Evolutionary conservation across 2,113 vertebrate genomes (phyloP).

Genomic region (Oxygymnocypris stewartii): DNA sequence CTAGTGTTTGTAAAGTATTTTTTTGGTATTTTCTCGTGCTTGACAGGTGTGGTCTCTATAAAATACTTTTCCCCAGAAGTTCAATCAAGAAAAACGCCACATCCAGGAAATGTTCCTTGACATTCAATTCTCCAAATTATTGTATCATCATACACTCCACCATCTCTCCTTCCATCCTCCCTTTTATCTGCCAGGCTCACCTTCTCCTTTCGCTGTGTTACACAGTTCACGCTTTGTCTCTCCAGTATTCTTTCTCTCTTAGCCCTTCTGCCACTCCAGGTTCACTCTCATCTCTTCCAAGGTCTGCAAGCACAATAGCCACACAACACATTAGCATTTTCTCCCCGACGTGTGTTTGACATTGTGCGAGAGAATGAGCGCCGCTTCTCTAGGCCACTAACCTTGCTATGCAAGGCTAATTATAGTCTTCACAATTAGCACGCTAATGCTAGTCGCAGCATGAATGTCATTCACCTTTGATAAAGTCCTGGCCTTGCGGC

Average conservation of each 20-base stretch:
- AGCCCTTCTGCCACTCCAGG: conserved; percentile 45
- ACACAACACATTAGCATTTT: conserved; percentile 63
- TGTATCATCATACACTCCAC: conserved; percentile 24
- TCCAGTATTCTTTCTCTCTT: conserved; percentile 52
- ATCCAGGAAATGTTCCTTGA: background rate
- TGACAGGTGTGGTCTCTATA: too few species aligned
- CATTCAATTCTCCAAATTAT: background rate
- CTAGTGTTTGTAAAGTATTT: too few species aligned
- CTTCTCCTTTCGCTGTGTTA: conserved; percentile 4
- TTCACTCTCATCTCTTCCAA: conserved; percentile 64
- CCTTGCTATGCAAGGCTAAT: conserved; percentile 60
- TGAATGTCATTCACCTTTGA: conserved; percentile 53
- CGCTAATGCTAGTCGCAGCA: conserved; percentile 49
- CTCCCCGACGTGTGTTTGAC: conserved; percentile 42
- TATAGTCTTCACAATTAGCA: conserved; percentile 63
- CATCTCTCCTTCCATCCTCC: conserved; percentile 41
- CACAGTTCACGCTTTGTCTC: conserved; percentile 48
- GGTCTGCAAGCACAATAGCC: conserved; percentile 65
- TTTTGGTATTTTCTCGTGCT: too few species aligned
- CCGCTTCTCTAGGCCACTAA: conserved; percentile 56
- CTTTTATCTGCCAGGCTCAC: conserved; percentile 11
- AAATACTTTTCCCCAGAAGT: too few species aligned
- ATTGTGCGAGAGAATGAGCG: conserved; percentile 55
- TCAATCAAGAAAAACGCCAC: background rate
- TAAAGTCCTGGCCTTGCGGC: conserved; percentile 56